Percentiles rank a stretch among this genome's conserved stretches.
phyloP scores from a whole-genome alignment of 2,797 vertebrate species.

The Hippoglossus hippoglossus region DNA sequence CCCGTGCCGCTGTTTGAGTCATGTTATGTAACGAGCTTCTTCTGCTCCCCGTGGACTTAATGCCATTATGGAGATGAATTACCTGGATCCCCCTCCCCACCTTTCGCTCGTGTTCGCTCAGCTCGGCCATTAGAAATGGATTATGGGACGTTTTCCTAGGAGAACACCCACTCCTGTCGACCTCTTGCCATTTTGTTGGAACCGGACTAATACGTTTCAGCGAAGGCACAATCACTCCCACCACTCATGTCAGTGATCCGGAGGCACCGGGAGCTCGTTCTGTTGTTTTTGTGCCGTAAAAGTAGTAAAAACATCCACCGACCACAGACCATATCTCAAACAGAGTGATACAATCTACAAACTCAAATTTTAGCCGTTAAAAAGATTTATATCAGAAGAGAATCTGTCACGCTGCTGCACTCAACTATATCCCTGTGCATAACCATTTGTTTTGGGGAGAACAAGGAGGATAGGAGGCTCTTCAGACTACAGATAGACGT shows the following conservation, averaged over 20 bases:
- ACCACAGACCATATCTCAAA: slow-evolving; percentile 3
- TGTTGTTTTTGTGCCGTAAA: slow-evolving; percentile 33
- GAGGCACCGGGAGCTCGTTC: slow-evolving; percentile 19
- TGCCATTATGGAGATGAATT: slow-evolving; percentile 85
- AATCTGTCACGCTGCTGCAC: background rate
- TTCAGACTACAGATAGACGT: background rate
- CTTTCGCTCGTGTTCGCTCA: slow-evolving; percentile 42
- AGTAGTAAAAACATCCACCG: slow-evolving; percentile 40
- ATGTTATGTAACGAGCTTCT: slow-evolving; percentile 78
- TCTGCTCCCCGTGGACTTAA: slow-evolving; percentile 73
- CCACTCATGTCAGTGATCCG: slow-evolving; percentile 49
- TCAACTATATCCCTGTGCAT: background rate
- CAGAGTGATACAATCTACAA: slow-evolving; percentile 3
- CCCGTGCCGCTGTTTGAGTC: slow-evolving; percentile 57
- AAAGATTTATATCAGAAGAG: slow-evolving; percentile 12
- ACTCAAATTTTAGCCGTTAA: background rate
- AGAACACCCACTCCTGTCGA: slow-evolving; percentile 56
- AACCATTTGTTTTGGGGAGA: slow-evolving; percentile 11
- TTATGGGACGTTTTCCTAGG: slow-evolving; percentile 69
- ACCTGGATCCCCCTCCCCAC: slow-evolving; percentile 57
- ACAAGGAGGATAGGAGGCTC: slow-evolving; percentile 1
- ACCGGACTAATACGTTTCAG: slow-evolving; percentile 56
- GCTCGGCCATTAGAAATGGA: slow-evolving; percentile 79
- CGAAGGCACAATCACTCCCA: slow-evolving; percentile 56
- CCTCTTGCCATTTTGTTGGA: slow-evolving; percentile 61